Conservation (phyloP, 2,113 vertebrate genomes). For the Neomonachus schauinslandi region DNA sequence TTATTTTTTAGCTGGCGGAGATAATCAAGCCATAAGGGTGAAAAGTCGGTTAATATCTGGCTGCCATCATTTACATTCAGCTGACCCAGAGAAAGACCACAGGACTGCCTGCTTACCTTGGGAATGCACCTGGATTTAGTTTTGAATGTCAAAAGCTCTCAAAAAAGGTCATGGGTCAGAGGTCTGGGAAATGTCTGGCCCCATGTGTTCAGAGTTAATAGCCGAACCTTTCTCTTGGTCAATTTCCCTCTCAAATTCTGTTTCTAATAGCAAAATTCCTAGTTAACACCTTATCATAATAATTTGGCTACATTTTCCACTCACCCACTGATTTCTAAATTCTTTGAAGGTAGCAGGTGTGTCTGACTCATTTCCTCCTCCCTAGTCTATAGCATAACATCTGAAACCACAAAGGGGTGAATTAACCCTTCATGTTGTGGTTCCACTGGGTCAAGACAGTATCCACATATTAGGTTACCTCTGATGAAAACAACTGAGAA, state of each 20-base stretch:
- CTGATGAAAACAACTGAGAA: neutral
- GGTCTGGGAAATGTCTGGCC: neutral
- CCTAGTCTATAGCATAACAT: neutral
- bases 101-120: neutral
- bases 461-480: neutral
- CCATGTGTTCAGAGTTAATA: neutral
- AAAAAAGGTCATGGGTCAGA: neutral
- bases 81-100: neutral
- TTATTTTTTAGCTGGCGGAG: neutral
- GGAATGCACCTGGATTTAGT: neutral
- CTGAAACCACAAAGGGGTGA: neutral
- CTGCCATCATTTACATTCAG: neutral
- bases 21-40: neutral
- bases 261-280: neutral
- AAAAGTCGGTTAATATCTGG: neutral
- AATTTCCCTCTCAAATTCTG: conserved; percentile 21
- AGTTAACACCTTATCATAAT: neutral
- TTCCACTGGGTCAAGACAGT: neutral
- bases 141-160: neutral
- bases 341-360: neutral
- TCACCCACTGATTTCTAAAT: neutral
- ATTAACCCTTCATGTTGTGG: neutral
- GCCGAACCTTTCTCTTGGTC: neutral
- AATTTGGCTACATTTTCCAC: neutral
- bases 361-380: neutral